These are phyloP conservation scores for Ooceraea biroi DNA, from an alignment of 1,140 invertebrate genomes.

Conservation along the genomic window DNA sequence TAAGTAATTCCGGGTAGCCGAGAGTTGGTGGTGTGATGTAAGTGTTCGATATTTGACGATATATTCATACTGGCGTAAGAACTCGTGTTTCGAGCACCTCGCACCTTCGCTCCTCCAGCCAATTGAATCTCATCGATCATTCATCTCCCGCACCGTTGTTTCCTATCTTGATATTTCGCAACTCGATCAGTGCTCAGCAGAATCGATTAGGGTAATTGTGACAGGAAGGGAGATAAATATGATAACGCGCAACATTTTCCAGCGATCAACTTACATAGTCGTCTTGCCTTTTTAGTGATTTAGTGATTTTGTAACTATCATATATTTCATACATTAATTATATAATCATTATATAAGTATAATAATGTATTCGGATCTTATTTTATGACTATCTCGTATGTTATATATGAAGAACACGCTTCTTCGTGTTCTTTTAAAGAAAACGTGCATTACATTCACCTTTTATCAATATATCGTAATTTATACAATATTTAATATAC, in stretches of 20 bases:
- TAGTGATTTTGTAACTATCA: not conserved
- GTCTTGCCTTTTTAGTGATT: no score
- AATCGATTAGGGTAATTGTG: conserved; percentile 9
- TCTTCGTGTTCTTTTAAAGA: not conserved
- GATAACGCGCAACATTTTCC: not conserved
- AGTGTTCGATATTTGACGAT: conserved; percentile 59
- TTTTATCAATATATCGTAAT: no score
- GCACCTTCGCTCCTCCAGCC: not conserved
- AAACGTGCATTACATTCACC: not conserved
- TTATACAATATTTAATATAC: no score
- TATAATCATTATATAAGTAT: no score
- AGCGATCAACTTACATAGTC: conserved; percentile 10
- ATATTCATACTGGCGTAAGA: conserved; percentile 49
- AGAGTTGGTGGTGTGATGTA: conserved; percentile 59
- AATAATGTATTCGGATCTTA: not conserved
- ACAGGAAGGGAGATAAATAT: not conserved
- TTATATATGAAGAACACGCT: not conserved
- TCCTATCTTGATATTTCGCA: conserved; percentile 31
- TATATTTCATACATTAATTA: no score
- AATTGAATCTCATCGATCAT: conserved; percentile 32
- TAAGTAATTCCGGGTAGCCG: conserved; percentile 68
- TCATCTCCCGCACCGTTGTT: conserved; percentile 7
- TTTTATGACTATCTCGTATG: not conserved
- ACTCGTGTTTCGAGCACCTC: not conserved
- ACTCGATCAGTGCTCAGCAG: not conserved